phyloP scores from a whole-genome alignment of 1,140 invertebrate genomes.

The Diorhabda sublineata region DNA sequence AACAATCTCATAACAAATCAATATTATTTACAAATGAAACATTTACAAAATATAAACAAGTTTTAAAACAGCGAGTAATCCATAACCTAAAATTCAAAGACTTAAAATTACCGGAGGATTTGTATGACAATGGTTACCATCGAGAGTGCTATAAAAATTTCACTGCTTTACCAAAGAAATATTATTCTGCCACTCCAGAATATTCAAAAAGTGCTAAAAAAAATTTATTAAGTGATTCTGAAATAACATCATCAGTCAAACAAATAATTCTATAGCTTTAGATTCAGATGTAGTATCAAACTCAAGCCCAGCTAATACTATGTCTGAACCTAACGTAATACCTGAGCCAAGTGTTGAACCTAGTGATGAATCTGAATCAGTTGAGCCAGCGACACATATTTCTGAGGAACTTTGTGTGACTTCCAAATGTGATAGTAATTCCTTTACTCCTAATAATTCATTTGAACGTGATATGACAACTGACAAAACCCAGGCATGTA shows the following conservation, averaged over 20 bases:
- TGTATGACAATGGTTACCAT: slow-evolving; percentile 5
- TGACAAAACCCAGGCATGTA: slow-evolving; percentile 15
- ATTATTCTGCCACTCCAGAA: slow-evolving; percentile 14
- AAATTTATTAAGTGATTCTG: slow-evolving; percentile 8
- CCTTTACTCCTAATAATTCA: slow-evolving; percentile 9
- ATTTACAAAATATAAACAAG: slow-evolving; percentile 23
- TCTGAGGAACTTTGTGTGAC: slow-evolving; percentile 16
- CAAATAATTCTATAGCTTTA: no score
- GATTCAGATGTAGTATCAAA: no score
- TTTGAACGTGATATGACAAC: slow-evolving; percentile 17
- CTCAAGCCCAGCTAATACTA: no score
- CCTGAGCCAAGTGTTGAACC: no score
- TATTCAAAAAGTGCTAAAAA: slow-evolving; percentile 1
- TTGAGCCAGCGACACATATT: slow-evolving; percentile 19
- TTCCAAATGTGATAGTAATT: slow-evolving; percentile 12
- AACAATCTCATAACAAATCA: slow-evolving; percentile 21
- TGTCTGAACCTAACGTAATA: no score
- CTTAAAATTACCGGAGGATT: slow-evolving; percentile 27
- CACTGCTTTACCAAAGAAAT: not conserved
- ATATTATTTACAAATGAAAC: slow-evolving; percentile 27
- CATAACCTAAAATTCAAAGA: slow-evolving; percentile 19
- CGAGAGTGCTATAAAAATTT: no score
- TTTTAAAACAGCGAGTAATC: slow-evolving; percentile 22
- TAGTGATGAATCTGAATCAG: slow-evolving; percentile 6
- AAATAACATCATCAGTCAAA: slow-evolving; percentile 9